A percentile compares a stretch with the other conserved stretches of the same genome.
These are phyloP conservation scores for Cybosia mesomella DNA, from an alignment of 2,888 invertebrate species.

Conservation along the genomic window DNA sequence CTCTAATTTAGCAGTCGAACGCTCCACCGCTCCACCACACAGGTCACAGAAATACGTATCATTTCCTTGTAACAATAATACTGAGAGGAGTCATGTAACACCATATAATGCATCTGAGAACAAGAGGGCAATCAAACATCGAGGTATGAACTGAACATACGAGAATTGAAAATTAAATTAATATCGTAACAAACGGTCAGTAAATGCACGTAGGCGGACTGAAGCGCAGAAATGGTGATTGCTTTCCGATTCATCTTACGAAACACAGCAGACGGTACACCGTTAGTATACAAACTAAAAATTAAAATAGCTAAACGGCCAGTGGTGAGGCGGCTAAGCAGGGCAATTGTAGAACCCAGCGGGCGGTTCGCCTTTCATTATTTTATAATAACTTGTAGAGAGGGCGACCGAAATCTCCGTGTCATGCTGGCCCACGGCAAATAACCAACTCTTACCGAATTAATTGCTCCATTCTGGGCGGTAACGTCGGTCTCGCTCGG, in stretches of 20 bases:
- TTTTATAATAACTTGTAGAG: constrained; percentile 85
- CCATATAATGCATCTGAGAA: constrained; percentile 59
- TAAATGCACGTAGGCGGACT: constrained; percentile 65
- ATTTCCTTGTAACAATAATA: constrained; percentile 49
- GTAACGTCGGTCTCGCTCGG: constrained; percentile 72
- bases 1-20: not conserved
- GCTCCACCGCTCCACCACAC: not conserved
- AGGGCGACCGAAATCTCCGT: constrained; percentile 76
- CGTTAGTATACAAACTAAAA: constrained; percentile 86
- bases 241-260: constrained; percentile 73
- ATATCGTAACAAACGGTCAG: constrained; percentile 57
- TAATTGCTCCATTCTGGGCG: constrained; percentile 83
- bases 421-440: constrained; percentile 79
- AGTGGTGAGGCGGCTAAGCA: constrained; percentile 82
- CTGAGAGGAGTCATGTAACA: constrained; percentile 53
- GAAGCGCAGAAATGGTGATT: constrained; percentile 64
- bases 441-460: constrained; percentile 80
- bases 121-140: constrained; percentile 64
- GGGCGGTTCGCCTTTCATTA: constrained; percentile 85
- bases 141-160: constrained; percentile 51
- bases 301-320: constrained; percentile 86
- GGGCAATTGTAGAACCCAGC: constrained; percentile 85
- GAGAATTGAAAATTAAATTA: constrained; percentile 59
- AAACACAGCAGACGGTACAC: constrained; percentile 61
- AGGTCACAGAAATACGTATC: constrained; percentile 27